Evolutionary conservation across 2,888 invertebrate species (phyloP).

Genomic region (Reticulitermes lucifugus): DNA sequence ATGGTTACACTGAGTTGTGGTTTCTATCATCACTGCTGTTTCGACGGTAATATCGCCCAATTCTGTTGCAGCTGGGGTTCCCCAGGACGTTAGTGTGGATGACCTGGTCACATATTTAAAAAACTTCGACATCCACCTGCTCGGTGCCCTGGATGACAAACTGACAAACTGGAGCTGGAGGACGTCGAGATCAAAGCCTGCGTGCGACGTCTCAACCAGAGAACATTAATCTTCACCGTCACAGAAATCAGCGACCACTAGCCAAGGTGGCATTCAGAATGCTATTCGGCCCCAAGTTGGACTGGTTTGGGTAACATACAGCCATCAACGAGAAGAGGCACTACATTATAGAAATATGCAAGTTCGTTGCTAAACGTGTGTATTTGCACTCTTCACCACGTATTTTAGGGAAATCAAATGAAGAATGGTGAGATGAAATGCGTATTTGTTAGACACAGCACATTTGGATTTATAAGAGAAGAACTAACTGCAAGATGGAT

Average conservation of each 20-base stretch:
- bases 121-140: constrained; percentile 56
- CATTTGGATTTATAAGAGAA: too few species aligned
- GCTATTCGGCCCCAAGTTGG: constrained; percentile 56
- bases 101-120: constrained; percentile 56
- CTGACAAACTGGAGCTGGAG: constrained; percentile 56
- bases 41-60: too few species aligned
- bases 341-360: constrained; percentile 55
- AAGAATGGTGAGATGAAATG: too few species aligned
- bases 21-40: too few species aligned
- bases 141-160: constrained; percentile 53
- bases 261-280: constrained; percentile 55
- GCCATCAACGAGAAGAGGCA: constrained; percentile 53
- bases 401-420: too few species aligned
- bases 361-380: constrained; percentile 52
- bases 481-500: too few species aligned
- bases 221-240: constrained; percentile 55
- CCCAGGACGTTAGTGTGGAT: constrained; percentile 53
- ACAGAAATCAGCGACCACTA: constrained; percentile 54
- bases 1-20: too few species aligned
- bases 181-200: constrained; percentile 59
- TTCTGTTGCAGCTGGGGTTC: constrained; percentile 44
- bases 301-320: constrained; percentile 55
- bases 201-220: constrained; percentile 57
- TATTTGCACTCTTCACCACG: too few species aligned
- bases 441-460: too few species aligned